phyloP scores from a whole-genome alignment of 2,888 invertebrate genomes.

The Drosophila borealis region DNA sequence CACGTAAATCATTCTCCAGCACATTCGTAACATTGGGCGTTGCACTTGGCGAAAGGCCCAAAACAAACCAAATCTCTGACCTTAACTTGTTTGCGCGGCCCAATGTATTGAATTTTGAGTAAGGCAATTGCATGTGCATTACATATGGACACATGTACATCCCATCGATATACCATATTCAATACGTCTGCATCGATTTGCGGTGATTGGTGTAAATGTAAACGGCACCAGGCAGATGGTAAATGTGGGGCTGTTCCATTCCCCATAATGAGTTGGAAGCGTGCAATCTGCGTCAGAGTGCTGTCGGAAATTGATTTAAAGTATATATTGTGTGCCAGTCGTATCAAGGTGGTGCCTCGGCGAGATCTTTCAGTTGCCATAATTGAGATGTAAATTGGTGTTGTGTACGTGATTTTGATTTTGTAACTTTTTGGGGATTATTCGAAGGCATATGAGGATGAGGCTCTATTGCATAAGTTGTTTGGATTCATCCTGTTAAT shows the following conservation, averaged over 20 bases:
- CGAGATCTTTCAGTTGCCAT: constrained; percentile 19
- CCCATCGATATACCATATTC: constrained; percentile 29
- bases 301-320: constrained; percentile 64
- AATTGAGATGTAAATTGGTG: constrained; percentile 41
- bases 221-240: constrained; percentile 29
- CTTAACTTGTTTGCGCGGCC: constrained; percentile 51
- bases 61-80: constrained; percentile 50
- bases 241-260: constrained; percentile 35
- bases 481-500: background rate
- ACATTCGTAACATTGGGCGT: background rate
- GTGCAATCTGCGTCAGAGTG: constrained; percentile 46
- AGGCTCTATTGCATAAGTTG: background rate
- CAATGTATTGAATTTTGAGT: constrained; percentile 29
- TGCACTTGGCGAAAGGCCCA: constrained; percentile 69
- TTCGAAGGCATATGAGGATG: background rate
- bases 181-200: constrained; percentile 60
- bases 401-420: constrained; percentile 21
- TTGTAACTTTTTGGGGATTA: constrained; percentile 7
- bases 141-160: constrained; percentile 4
- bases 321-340: constrained; percentile 25
- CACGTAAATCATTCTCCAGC: constrained; percentile 64
- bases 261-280: constrained; percentile 57
- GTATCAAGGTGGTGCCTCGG: background rate
- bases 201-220: constrained; percentile 68
- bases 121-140: constrained; percentile 25